Evolutionary conservation across 2,113 vertebrate genomes (phyloP).

Genomic region (Gorsachius goisagi): DNA sequence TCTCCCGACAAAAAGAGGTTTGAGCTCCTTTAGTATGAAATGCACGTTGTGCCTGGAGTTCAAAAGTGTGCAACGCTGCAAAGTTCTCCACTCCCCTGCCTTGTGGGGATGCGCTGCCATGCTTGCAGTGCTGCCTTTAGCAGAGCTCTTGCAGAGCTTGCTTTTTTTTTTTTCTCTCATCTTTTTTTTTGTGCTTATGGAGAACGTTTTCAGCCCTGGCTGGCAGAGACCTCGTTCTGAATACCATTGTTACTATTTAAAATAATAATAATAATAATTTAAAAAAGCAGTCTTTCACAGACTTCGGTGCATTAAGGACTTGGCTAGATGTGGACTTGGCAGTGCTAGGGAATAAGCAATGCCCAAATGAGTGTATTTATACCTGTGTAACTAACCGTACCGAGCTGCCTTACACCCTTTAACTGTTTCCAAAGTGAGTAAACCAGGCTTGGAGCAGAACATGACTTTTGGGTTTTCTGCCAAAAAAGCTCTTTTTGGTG

Average conservation of each 20-base stretch:
- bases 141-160: background rate
- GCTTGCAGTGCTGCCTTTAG: background rate
- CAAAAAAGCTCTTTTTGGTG: background rate
- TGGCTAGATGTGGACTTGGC: background rate
- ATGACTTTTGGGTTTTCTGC: background rate
- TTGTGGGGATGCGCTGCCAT: background rate
- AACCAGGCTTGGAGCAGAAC: background rate
- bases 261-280: background rate
- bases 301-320: background rate
- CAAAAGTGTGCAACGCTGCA: rapidly evolving
- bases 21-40: background rate
- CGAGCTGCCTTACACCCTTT: background rate
- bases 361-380: background rate
- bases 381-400: background rate
- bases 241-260: background rate
- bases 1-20: background rate
- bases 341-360: background rate
- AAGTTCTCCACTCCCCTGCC: rapidly evolving
- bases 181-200: background rate
- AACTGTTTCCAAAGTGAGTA: background rate
- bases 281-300: background rate
- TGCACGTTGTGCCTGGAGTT: background rate
- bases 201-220: background rate
- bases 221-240: background rate
- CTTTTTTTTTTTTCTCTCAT: too few species aligned